A percentile compares a stretch with the other conserved stretches of the same genome.
phyloP scores from a whole-genome alignment of 2,888 invertebrate species.

The Dicycla oo region DNA sequence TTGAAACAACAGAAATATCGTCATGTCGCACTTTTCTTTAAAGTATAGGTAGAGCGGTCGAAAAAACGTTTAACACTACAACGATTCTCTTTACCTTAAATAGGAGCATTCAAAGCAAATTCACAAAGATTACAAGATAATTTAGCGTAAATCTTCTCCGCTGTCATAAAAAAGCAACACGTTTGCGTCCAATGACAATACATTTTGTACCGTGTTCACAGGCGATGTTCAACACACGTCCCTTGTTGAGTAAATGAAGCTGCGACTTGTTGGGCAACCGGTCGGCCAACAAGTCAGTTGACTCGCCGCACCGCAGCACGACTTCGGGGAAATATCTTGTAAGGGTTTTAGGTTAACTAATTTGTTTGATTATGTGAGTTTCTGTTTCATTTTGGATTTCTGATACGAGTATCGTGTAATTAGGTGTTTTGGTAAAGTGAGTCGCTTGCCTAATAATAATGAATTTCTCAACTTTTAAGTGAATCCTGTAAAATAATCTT shows the following conservation, averaged over 20 bases:
- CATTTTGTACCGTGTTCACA: constrained; percentile 64
- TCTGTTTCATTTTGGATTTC: constrained; percentile 54
- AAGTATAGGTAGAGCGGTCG: no score
- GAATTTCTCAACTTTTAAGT: neutral
- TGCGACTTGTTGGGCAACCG: constrained; percentile 50
- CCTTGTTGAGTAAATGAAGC: constrained; percentile 64
- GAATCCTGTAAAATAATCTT: neutral
- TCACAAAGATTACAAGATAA: constrained; percentile 66
- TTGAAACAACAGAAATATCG: no score
- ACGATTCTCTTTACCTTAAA: constrained; percentile 42
- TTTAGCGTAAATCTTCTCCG: constrained; percentile 65
- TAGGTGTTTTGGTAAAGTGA: constrained; percentile 18
- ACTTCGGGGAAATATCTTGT: constrained; percentile 63
- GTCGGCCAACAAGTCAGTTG: constrained; percentile 24
- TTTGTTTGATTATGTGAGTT: constrained; percentile 64
- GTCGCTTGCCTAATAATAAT: constrained; percentile 9
- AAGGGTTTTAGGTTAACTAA: constrained; percentile 65
- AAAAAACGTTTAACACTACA: no score
- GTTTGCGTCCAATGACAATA: constrained; percentile 61
- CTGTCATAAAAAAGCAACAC: constrained; percentile 66
- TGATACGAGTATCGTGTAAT: constrained; percentile 11
- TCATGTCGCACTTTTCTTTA: no score
- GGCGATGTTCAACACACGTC: constrained; percentile 64
- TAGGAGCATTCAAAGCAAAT: constrained; percentile 60
- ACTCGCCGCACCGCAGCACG: constrained; percentile 52